phyloP scores from a whole-genome alignment of 2,888 invertebrate genomes.

The Pandemis cinnamomeana region DNA sequence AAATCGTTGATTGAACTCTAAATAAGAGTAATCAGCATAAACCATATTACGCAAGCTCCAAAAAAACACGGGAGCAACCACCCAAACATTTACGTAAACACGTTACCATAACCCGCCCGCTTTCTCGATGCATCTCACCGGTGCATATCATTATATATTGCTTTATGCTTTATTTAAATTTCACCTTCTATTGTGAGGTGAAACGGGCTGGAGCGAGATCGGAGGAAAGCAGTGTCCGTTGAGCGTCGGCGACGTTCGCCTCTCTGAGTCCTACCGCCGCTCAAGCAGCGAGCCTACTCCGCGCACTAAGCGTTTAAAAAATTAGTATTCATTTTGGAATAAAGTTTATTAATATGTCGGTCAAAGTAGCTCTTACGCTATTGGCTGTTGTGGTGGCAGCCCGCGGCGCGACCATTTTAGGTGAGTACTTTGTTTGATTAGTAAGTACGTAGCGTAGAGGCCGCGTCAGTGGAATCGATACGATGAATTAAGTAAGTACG shows the following conservation, averaged over 20 bases:
- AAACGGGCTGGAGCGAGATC: constrained; percentile 75
- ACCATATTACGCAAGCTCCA: constrained; percentile 28
- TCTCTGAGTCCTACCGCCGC: constrained; percentile 53
- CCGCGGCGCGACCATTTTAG: constrained; percentile 75
- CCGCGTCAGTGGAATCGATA: constrained; percentile 22
- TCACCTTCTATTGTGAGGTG: constrained; percentile 84
- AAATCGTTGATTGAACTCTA: neutral
- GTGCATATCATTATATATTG: constrained; percentile 75
- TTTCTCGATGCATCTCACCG: constrained; percentile 78
- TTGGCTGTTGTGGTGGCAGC: constrained; percentile 61
- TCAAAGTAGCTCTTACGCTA: constrained; percentile 70
- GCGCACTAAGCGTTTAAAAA: constrained; percentile 54
- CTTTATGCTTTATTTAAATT: constrained; percentile 83
- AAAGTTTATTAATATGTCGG: constrained; percentile 63
- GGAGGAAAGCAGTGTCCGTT: constrained; percentile 74
- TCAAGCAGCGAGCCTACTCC: constrained; percentile 44
- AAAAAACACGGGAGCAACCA: constrained; percentile 25
- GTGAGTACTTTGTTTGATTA: constrained; percentile 66
- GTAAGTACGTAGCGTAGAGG: constrained; percentile 37
- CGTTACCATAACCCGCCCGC: constrained; percentile 51
- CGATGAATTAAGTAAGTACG: constrained; percentile 24
- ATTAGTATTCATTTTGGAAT: constrained; percentile 45
- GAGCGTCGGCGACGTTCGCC: constrained; percentile 73
- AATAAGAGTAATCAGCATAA: neutral
- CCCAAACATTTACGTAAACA: constrained; percentile 42